Percentiles rank a stretch among this genome's conserved stretches.
Conservation (phyloP, 2,797 vertebrate species). For the Mormyrops boulengeri region DNA sequence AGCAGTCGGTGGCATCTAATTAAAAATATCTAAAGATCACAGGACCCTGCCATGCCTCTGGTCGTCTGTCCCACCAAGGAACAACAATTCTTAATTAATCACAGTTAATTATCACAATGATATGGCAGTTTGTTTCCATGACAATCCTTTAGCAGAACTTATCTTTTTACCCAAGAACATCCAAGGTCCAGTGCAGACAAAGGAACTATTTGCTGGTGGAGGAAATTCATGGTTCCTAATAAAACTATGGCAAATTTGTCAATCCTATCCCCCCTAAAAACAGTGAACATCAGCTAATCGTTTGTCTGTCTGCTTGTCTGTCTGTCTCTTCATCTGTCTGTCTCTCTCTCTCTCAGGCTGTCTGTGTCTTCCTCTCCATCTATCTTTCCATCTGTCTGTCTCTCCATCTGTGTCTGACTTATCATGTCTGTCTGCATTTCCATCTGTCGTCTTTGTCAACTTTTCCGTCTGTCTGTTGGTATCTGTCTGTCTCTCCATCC, state of each 20-base stretch:
- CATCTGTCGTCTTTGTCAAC: neutral
- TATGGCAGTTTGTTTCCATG: neutral
- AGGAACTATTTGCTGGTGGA: neutral
- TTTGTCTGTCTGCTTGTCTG: neutral
- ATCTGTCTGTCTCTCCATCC: neutral
- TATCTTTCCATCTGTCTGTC: neutral
- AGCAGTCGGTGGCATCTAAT: slow-evolving; percentile 2
- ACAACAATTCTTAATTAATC: slow-evolving; percentile 7
- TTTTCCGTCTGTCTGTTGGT: too few species aligned
- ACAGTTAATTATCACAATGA: neutral
- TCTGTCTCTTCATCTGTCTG: neutral
- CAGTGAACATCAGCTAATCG: neutral
- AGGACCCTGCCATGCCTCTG: neutral
- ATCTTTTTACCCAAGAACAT: neutral
- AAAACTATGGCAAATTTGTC: neutral
- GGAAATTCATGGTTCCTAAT: neutral
- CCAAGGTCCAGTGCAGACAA: neutral
- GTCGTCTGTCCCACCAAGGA: neutral
- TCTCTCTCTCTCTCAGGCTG: too few species aligned
- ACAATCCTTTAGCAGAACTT: neutral
- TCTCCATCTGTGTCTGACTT: too few species aligned
- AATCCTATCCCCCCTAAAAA: neutral
- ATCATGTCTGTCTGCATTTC: neutral
- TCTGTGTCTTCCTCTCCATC: neutral
- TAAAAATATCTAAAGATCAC: slow-evolving; percentile 20